Evolutionary conservation across 2,113 vertebrate species (phyloP).

Genomic region (Entosphenus tridentatus): DNA sequence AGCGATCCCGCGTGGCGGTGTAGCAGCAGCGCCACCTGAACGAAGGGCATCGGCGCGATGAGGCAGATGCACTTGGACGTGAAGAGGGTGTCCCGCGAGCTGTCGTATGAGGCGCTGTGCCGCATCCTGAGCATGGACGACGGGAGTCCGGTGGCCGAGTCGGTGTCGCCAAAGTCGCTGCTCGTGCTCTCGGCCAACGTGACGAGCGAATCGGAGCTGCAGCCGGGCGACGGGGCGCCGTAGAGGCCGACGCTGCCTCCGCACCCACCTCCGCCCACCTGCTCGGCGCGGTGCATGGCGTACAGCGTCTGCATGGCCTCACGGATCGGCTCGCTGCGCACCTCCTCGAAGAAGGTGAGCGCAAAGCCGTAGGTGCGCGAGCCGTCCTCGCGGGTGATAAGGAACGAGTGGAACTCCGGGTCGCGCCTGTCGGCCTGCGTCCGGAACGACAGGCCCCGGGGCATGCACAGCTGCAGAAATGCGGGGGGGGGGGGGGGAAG

Average conservation of each 20-base stretch:
- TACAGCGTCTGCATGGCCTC: constrained; percentile 97
- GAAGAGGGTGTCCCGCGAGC: constrained; percentile 76
- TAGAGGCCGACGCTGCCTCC: background rate
- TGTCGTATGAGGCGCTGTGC: constrained; percentile 92
- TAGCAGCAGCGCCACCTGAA: constrained; percentile 17
- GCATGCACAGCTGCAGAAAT: constrained; percentile 75
- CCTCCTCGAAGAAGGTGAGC: constrained; percentile 93
- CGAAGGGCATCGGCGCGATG: constrained; percentile 84
- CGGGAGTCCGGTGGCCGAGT: constrained; percentile 10
- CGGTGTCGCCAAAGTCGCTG: constrained; percentile 36
- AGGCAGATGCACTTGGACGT: constrained; percentile 96
- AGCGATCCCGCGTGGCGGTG: too few species aligned
- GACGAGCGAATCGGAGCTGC: constrained; percentile 1
- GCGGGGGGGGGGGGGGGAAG: background rate
- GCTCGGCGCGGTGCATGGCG: constrained; percentile 95
- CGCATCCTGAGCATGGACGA: constrained; percentile 47
- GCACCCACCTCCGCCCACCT: constrained; percentile 11
- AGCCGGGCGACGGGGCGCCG: constrained; percentile 1
- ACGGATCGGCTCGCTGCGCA: constrained; percentile 97
- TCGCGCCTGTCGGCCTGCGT: constrained; percentile 64
- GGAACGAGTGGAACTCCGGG: constrained; percentile 86
- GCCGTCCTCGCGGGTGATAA: constrained; percentile 94
- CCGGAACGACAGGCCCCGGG: constrained; percentile 84
- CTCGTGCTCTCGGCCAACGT: constrained; percentile 17
- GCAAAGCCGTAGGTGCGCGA: constrained; percentile 89